Evolutionary conservation across 2,888 invertebrate species (phyloP).

Genomic region (Pseudeuparius sepicola): DNA sequence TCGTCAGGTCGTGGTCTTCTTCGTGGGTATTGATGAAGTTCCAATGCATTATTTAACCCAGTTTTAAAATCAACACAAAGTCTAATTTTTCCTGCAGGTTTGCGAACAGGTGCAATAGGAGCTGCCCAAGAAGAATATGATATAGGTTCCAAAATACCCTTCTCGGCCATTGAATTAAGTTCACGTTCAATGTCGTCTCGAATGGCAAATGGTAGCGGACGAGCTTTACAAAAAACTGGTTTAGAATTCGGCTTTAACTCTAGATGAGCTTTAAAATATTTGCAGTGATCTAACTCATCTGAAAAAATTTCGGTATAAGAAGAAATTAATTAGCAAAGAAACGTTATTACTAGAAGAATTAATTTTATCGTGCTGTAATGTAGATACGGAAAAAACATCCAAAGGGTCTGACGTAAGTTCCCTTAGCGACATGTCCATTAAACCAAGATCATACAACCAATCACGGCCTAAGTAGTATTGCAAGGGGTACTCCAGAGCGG

Average conservation of each 20-base stretch:
- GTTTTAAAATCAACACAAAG: not conserved
- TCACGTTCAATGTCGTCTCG: not conserved
- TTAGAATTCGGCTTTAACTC: not conserved
- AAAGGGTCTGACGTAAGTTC: no score
- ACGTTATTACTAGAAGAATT: no score
- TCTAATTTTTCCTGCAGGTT: not conserved
- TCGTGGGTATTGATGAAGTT: not conserved
- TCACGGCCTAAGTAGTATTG: no score
- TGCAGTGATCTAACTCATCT: conserved; percentile 2
- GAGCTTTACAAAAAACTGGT: not conserved
- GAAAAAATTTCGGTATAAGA: not conserved
- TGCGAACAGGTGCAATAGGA: not conserved
- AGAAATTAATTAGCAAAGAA: no score
- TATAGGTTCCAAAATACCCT: not conserved
- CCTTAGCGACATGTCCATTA: no score
- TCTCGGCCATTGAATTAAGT: not conserved
- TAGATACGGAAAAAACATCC: no score
- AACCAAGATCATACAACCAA: no score
- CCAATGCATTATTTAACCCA: not conserved
- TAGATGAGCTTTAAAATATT: not conserved
- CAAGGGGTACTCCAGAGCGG: no score
- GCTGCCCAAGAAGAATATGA: not conserved
- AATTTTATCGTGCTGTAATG: no score
- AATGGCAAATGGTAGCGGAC: not conserved
- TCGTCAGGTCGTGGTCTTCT: conserved; percentile 3